A percentile compares a stretch with the other conserved stretches of the same genome.
Conservation (phyloP, 2,888 invertebrate species). For the Drosophila atripex region DNA sequence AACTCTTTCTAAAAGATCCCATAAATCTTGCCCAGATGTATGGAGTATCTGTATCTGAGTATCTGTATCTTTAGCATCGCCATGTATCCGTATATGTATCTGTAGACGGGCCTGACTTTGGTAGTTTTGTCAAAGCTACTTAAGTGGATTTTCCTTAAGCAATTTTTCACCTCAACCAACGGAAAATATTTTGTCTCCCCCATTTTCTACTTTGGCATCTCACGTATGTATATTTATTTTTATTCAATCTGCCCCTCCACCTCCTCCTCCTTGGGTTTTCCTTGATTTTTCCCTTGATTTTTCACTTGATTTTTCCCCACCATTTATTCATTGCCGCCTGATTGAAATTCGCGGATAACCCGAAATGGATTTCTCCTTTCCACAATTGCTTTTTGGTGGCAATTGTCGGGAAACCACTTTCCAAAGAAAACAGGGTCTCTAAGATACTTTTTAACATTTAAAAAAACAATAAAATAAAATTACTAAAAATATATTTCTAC, state of each 20-base stretch:
- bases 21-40: conserved; percentile 64
- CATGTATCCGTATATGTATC: not conserved
- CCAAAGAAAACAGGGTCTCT: conserved; percentile 16
- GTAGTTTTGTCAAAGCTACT: conserved; percentile 76
- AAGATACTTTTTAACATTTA: not conserved
- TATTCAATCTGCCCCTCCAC: not conserved
- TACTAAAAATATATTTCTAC: not conserved
- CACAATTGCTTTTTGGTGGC: conserved; percentile 83
- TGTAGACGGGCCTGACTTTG: conserved; percentile 23
- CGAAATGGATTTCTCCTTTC: conserved; percentile 81
- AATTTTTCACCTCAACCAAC: conserved; percentile 42
- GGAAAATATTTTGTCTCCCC: conserved; percentile 16
- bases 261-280: not conserved
- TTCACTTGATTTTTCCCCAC: conserved; percentile 1
- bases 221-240: conserved; percentile 59
- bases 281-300: conserved; percentile 62
- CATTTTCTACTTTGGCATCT: conserved; percentile 40
- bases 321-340: conserved; percentile 37
- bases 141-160: conserved; percentile 69
- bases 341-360: conserved; percentile 83
- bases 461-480: not conserved
- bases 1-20: conserved; percentile 71
- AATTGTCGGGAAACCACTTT: conserved; percentile 78
- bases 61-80: not conserved
- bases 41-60: not conserved